Base-by-base conservation (phyloP, 2,797 vertebrate genomes). In the Neosilurus mollespiculum region DNA sequence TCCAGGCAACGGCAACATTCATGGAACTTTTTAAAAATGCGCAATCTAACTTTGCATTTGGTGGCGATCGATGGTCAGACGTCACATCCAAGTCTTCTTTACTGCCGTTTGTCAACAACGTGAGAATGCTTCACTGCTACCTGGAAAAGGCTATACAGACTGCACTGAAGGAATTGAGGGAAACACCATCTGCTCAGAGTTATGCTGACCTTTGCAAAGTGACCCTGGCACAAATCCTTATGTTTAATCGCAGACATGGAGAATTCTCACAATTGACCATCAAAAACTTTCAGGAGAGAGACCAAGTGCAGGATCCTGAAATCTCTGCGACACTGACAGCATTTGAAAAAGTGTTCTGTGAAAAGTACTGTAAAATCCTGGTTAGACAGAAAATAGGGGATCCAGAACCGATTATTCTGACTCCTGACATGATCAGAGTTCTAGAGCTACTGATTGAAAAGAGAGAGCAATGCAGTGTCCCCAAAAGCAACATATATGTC, bases 331-430 rank as follows among this genome's bases (percentile, higher is more conserved):
- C 11, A 24, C 64, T 69, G 10, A 70, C 75, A 12, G 82, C 78
- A 78, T n/a, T 83, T 22, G 82, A 78, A 61, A 83, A 83, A n/a
- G 75, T 70, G 65, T 78, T 78, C 22, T 83, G 56, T 53, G 67
- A 51, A 18, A 3, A 69, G n/a, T 69, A 59, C 65, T 67, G 64
- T 49, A 78, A 53, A 78, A 78, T 78, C 3, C 9, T 69, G 65
- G 82, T 78, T 24, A 26, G 14, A 15, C 75, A 78, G 65, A 78
- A 30, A 30, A 22, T 24, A 20, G 64, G 54, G 51, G 43, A n/a
- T 1, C 54, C 15, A 22, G 75, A 30, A 7, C 26, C 54, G 9
- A 61, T 78, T 18, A 62, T 78, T 59, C 70, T 83, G 53, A 83
- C 54, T 15, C 37, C 82, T 34, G 75, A 61, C 18, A 51, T 83